These are phyloP conservation scores for Sebastes itinus DNA, from an alignment of 2,797 vertebrate species.

Conservation along the genomic window DNA sequence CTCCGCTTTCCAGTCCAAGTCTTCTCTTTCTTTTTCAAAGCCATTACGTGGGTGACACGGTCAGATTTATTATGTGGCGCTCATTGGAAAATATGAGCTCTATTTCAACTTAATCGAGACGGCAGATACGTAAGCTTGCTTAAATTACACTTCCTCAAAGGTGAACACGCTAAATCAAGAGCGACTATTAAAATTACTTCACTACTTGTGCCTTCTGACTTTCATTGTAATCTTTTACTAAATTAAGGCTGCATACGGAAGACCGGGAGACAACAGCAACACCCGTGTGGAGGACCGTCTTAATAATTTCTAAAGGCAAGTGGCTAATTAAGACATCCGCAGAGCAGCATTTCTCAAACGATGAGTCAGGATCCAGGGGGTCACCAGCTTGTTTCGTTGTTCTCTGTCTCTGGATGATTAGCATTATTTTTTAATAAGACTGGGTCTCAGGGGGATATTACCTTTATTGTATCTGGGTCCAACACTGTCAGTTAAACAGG, in stretches of 20 bases:
- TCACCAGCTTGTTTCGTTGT: slow-evolving; percentile 22
- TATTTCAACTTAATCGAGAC: slow-evolving; percentile 63
- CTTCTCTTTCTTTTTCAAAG: slow-evolving; percentile 46
- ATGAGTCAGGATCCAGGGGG: slow-evolving; percentile 37
- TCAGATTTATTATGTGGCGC: slow-evolving; percentile 39
- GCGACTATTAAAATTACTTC: slow-evolving; percentile 7
- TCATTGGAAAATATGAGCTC: slow-evolving; percentile 59
- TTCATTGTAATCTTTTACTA: neutral
- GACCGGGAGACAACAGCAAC: neutral
- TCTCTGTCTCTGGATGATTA: slow-evolving; percentile 36
- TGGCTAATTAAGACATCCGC: slow-evolving; percentile 43
- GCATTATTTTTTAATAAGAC: slow-evolving; percentile 50
- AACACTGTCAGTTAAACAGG: neutral
- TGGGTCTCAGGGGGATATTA: slow-evolving; percentile 36
- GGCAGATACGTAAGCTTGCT: slow-evolving; percentile 47
- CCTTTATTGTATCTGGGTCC: slow-evolving; percentile 13
- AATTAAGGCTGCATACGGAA: slow-evolving; percentile 17
- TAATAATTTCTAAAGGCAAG: slow-evolving; percentile 44
- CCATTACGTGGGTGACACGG: slow-evolving; percentile 39
- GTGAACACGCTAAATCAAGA: slow-evolving; percentile 49
- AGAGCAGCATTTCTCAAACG: slow-evolving; percentile 21
- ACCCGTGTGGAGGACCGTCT: slow-evolving; percentile 5
- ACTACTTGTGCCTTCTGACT: slow-evolving; percentile 16
- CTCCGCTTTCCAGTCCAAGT: slow-evolving; percentile 28
- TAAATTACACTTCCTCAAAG: slow-evolving; percentile 48